Evolutionary conservation across 2,888 invertebrate species (phyloP).

Genomic region (Meiosimyza decipiens): DNA sequence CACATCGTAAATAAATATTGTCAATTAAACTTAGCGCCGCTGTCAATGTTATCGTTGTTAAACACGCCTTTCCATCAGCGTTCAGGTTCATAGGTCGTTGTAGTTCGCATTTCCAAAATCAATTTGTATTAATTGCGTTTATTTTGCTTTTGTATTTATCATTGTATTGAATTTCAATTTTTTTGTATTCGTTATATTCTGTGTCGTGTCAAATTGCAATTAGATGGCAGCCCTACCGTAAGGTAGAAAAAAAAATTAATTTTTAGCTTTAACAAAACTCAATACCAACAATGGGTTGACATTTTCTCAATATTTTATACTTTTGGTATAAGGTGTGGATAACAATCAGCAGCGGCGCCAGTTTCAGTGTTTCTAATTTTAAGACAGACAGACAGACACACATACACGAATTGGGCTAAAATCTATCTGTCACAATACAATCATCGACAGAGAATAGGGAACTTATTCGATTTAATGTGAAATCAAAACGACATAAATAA

Average conservation of each 20-base stretch:
- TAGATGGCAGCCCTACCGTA: constrained; percentile 11
- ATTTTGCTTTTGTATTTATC: constrained; percentile 22
- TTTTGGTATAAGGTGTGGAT: constrained; percentile 9
- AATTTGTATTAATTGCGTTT: constrained; percentile 24
- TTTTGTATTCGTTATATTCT: background rate
- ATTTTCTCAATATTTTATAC: constrained; percentile 1
- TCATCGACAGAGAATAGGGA: background rate
- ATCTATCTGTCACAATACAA: no score
- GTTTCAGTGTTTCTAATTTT: constrained; percentile 17
- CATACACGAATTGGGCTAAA: no score
- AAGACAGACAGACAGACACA: background rate
- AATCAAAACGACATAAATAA: constrained; percentile 32
- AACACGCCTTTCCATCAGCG: constrained; percentile 5
- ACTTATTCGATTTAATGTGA: constrained; percentile 28
- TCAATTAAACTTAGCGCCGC: background rate
- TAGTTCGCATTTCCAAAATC: constrained; percentile 22
- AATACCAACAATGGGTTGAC: constrained; percentile 19
- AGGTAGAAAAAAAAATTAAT: background rate
- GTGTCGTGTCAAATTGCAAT: constrained; percentile 30
- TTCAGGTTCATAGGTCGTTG: no score
- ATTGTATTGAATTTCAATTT: background rate
- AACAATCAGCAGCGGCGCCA: constrained; percentile 31
- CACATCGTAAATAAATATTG: background rate
- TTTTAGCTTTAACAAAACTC: constrained; percentile 17
- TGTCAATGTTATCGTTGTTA: constrained; percentile 11